These are phyloP conservation scores for Globia sparganii DNA, from an alignment of 2,888 invertebrate genomes.

Conservation along the genomic window DNA sequence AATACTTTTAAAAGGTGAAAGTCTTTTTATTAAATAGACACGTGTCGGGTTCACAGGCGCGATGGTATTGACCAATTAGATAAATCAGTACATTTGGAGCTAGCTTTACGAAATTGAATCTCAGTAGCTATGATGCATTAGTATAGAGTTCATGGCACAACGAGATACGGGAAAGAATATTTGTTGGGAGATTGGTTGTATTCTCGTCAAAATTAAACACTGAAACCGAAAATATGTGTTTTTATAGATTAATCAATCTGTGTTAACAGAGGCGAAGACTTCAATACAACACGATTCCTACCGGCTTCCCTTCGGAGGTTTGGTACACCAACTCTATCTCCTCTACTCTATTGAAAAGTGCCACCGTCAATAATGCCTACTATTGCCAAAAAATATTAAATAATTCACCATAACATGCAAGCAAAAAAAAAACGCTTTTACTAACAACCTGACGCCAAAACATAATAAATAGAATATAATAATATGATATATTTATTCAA, in stretches of 20 bases:
- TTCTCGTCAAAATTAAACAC: too few relatives aligned
- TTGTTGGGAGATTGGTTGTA: not conserved
- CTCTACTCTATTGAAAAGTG: not conserved
- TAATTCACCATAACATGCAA: not conserved
- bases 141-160: slow-evolving; percentile 67
- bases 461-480: too few relatives aligned
- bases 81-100: slow-evolving; percentile 75
- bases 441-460: not conserved
- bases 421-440: not conserved
- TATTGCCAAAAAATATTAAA: not conserved
- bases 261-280: not conserved
- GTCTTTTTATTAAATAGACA: slow-evolving; percentile 19
- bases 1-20: slow-evolving; percentile 27
- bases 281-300: not conserved
- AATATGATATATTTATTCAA: too few relatives aligned
- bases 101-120: slow-evolving; percentile 80
- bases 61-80: slow-evolving; percentile 72
- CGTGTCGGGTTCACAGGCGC: slow-evolving; percentile 32
- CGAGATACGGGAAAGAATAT: slow-evolving; percentile 43
- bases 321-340: not conserved
- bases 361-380: not conserved
- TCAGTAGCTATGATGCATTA: slow-evolving; percentile 78
- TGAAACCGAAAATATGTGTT: not conserved
- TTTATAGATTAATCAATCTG: not conserved
- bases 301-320: not conserved